These are phyloP conservation scores for Ancistrus triradiatus DNA, from an alignment of 2,113 vertebrate species.

Conservation along the genomic window DNA sequence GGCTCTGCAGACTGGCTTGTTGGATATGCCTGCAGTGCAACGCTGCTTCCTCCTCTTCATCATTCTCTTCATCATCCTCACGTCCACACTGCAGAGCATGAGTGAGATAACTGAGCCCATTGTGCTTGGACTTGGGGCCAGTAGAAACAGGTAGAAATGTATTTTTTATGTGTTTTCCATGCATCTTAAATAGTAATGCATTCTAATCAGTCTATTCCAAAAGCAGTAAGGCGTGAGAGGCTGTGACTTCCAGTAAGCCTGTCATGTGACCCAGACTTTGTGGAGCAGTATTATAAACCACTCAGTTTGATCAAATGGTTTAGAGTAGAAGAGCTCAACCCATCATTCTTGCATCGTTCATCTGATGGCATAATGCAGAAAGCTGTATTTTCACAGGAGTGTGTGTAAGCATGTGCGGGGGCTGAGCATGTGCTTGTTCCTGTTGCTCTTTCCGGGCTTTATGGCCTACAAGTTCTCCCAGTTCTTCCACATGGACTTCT, in stretches of 20 bases:
- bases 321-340: too few relatives aligned
- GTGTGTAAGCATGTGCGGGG: conserved; percentile 80
- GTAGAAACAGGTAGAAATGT: conserved; percentile 72
- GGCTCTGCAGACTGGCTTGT: conserved; percentile 80
- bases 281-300: too few relatives aligned
- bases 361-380: too few relatives aligned
- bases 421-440: conserved; percentile 78
- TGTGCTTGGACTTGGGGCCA: conserved; percentile 76
- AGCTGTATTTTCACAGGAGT: too few relatives aligned
- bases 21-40: conserved; percentile 78
- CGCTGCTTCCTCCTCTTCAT: conserved; percentile 87
- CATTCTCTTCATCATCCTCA: conserved; percentile 86
- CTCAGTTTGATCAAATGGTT: too few relatives aligned
- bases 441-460: conserved; percentile 75
- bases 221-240: too few relatives aligned
- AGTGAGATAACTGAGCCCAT: conserved; percentile 81
- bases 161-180: background rate
- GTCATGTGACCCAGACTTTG: too few relatives aligned
- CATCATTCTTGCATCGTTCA: too few relatives aligned
- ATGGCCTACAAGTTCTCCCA: conserved; percentile 83
- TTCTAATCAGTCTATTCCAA: too few relatives aligned
- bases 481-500: conserved; percentile 87
- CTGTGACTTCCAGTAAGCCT: too few relatives aligned
- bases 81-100: conserved; percentile 85
- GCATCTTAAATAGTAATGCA: too few relatives aligned